Conservation (phyloP, 2,888 invertebrate species). For the Pilophorus perplexus region DNA sequence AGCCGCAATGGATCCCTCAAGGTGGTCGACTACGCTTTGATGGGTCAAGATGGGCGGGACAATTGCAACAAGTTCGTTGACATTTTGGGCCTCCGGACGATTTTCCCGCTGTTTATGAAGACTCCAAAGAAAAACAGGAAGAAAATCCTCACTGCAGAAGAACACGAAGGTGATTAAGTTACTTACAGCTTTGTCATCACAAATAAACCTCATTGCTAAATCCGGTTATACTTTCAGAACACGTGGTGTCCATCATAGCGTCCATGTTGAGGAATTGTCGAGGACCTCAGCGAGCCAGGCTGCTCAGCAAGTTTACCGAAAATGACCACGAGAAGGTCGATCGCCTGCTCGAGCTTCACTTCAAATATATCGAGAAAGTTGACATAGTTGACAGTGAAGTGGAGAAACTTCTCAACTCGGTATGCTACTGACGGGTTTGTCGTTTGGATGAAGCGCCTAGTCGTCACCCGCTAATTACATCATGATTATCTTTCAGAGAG, state of each 20-base stretch:
- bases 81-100: slow-evolving; percentile 89
- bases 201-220: neutral
- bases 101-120: slow-evolving; percentile 99
- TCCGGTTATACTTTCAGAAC: slow-evolving; percentile 60
- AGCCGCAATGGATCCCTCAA: slow-evolving; percentile 94
- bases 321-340: slow-evolving; percentile 99
- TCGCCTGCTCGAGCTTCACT: slow-evolving; percentile 90
- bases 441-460: neutral
- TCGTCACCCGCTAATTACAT: no score
- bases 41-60: slow-evolving; percentile 87
- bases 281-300: slow-evolving; percentile 82
- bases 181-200: neutral
- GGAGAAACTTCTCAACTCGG: slow-evolving; percentile 54
- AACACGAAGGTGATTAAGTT: slow-evolving; percentile 72
- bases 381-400: slow-evolving; percentile 77
- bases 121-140: slow-evolving; percentile 85
- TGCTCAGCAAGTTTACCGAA: slow-evolving; percentile 94
- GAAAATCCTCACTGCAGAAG: slow-evolving; percentile 76
- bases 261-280: slow-evolving; percentile 91
- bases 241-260: slow-evolving; percentile 88
- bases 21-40: slow-evolving; percentile 95
- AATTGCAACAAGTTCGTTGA: slow-evolving; percentile 98
- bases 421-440: no score
- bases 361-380: slow-evolving; percentile 93
- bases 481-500: slow-evolving; percentile 21